These are phyloP conservation scores for Harpagoxenus sublaevis DNA, from an alignment of 2,888 invertebrate genomes.

Conservation along the genomic window DNA sequence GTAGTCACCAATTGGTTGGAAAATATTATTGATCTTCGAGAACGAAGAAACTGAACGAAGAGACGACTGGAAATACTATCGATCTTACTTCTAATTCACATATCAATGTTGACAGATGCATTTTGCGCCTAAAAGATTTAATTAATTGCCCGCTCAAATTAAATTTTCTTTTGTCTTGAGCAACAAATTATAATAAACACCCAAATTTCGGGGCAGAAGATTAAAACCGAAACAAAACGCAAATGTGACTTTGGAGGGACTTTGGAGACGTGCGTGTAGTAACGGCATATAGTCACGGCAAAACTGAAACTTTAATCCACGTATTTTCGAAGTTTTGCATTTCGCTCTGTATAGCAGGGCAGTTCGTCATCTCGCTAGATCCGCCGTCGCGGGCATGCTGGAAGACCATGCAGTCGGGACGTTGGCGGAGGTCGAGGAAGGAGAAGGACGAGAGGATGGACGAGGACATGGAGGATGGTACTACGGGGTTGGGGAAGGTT, in stretches of 20 bases:
- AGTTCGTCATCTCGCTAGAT: slow-evolving; percentile 84
- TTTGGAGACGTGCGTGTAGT: not conserved
- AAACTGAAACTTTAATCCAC: slow-evolving; percentile 74
- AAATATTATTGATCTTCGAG: not conserved
- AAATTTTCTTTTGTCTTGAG: not conserved
- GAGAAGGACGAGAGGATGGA: slow-evolving; percentile 61
- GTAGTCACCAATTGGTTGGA: not conserved
- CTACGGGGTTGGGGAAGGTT: slow-evolving; percentile 51
- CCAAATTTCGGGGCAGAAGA: not conserved
- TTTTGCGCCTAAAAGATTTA: not conserved
- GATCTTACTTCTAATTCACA: not conserved
- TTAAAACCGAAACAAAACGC: slow-evolving; percentile 9
- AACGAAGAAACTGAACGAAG: not conserved
- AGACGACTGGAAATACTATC: not conserved
- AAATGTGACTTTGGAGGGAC: not conserved
- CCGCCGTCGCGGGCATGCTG: slow-evolving; percentile 71
- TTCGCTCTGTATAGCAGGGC: slow-evolving; percentile 82
- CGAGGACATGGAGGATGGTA: slow-evolving; percentile 55
- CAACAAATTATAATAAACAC: not conserved
- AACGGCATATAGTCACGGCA: not conserved
- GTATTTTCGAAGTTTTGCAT: slow-evolving; percentile 81
- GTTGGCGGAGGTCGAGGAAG: slow-evolving; percentile 63
- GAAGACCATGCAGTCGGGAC: slow-evolving; percentile 66
- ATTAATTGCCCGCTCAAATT: not conserved
- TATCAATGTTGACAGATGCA: not conserved